A percentile compares a stretch with the other conserved stretches of the same genome.
Conservation (phyloP, 2,888 invertebrate species). For the Amorpha juglandis region DNA sequence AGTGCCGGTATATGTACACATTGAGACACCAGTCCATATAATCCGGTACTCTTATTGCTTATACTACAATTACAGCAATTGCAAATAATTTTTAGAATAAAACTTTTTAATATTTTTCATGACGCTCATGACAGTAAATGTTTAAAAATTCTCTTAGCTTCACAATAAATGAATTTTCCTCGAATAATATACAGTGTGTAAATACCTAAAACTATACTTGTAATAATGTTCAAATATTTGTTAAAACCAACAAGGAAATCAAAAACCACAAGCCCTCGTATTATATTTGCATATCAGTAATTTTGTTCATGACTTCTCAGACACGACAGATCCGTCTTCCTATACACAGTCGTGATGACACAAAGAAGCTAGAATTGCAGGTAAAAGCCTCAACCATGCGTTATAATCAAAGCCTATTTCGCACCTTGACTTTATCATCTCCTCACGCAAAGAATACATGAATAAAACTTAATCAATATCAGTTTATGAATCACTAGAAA, state of each 20-base stretch:
- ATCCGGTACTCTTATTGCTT: not conserved
- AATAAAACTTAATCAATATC: constrained; percentile 12
- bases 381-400: constrained; percentile 1
- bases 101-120: not conserved
- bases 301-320: constrained; percentile 5
- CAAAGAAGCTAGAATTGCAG: constrained; percentile 3
- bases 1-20: constrained; percentile 9
- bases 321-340: constrained; percentile 11
- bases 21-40: not conserved
- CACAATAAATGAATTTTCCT: not conserved
- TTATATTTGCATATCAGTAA: constrained; percentile 17
- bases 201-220: not conserved
- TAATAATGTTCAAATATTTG: constrained; percentile 11
- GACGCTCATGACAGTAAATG: too few species aligned
- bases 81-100: not conserved
- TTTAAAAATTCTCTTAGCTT: too few species aligned
- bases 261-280: constrained; percentile 8
- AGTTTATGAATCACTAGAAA: not conserved
- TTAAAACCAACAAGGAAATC: constrained; percentile 9
- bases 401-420: constrained; percentile 16
- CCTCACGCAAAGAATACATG: not conserved
- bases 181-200: not conserved
- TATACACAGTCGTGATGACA: constrained; percentile 15
- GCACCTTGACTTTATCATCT: constrained; percentile 9
- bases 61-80: not conserved